phyloP scores from a whole-genome alignment of 2,888 invertebrate genomes.

The Plusia festucae region DNA sequence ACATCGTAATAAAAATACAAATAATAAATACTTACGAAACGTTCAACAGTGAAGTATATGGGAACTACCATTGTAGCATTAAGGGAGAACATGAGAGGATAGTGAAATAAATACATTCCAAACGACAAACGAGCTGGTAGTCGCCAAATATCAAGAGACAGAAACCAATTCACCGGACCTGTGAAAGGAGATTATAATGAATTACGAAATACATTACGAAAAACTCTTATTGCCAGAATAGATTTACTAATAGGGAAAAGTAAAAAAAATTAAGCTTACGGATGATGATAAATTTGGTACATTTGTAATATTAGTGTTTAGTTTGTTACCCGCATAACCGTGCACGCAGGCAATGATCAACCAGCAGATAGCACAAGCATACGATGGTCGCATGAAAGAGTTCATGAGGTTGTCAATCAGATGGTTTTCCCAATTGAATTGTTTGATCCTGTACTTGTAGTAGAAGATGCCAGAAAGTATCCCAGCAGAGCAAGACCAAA shows the following conservation, averaged over 20 bases:
- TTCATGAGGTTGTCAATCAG: slow-evolving; percentile 54
- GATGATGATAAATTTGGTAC: too few species aligned
- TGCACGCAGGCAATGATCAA: slow-evolving; percentile 72
- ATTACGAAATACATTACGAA: too few species aligned
- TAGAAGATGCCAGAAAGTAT: slow-evolving; percentile 40
- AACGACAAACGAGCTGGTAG: slow-evolving; percentile 66
- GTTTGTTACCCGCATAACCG: slow-evolving; percentile 68
- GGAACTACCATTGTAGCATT: slow-evolving; percentile 27
- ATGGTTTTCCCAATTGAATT: slow-evolving; percentile 49
- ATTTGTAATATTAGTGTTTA: too few species aligned
- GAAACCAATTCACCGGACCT: slow-evolving; percentile 65
- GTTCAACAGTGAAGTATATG: slow-evolving; percentile 29
- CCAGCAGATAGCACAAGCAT: slow-evolving; percentile 71
- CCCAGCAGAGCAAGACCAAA: slow-evolving; percentile 34
- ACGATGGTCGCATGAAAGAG: slow-evolving; percentile 68
- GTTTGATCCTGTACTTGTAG: slow-evolving; percentile 34
- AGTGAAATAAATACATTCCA: slow-evolving; percentile 80
- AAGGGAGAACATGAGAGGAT: slow-evolving; percentile 52
- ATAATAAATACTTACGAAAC: slow-evolving; percentile 30
- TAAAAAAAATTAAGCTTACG: too few species aligned
- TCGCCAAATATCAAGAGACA: slow-evolving; percentile 74
- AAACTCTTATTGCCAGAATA: too few species aligned
- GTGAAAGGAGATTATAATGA: not conserved
- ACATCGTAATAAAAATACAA: not conserved
- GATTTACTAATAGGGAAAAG: too few species aligned